Evolutionary conservation across 1,140 invertebrate species (phyloP).

Genomic region (Trichonephila clavipes): DNA sequence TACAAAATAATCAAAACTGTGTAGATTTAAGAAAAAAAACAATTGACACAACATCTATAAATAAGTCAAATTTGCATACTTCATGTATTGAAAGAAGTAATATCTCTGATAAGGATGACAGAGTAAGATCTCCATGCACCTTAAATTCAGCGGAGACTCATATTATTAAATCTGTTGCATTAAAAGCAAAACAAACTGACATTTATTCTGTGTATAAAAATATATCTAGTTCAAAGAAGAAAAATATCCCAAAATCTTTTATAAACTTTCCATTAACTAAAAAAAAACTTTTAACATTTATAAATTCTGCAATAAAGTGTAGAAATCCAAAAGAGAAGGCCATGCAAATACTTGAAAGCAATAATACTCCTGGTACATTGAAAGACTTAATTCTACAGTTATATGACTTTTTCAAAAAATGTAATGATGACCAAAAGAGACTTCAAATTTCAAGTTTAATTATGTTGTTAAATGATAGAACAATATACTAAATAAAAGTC

Average conservation of each 20-base stretch:
- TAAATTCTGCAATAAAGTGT: background rate
- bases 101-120: background rate
- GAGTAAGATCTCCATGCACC: background rate
- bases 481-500: background rate
- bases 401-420: slow-evolving; percentile 31
- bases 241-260: background rate
- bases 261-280: background rate
- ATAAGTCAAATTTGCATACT: too few relatives aligned
- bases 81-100: too few relatives aligned
- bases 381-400: slow-evolving; percentile 22
- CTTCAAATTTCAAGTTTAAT: slow-evolving; percentile 22
- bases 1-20: too few relatives aligned
- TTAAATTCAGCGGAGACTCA: background rate
- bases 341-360: background rate
- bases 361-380: slow-evolving; percentile 43
- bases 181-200: background rate
- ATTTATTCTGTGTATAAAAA: slow-evolving; percentile 33
- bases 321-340: background rate
- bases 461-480: background rate
- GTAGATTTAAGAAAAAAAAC: too few relatives aligned
- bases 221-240: background rate
- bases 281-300: background rate
- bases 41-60: too few relatives aligned
- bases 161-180: slow-evolving; percentile 21
- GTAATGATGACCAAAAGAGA: background rate